Base-by-base conservation (phyloP, 2,888 invertebrate species). In the Netelia inedita region DNA sequence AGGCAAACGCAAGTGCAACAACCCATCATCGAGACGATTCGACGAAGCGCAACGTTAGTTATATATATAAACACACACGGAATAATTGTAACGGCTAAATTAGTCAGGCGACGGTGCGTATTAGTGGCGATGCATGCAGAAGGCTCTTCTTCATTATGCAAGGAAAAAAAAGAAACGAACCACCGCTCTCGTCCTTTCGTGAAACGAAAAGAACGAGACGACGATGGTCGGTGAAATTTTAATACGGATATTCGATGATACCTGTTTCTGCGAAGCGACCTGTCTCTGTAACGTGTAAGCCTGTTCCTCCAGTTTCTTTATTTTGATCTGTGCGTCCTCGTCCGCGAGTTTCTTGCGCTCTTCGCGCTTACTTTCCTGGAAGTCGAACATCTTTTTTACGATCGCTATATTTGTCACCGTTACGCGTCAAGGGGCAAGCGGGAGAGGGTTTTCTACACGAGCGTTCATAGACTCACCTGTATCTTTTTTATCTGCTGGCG, bases 271-370 rank as follows among this genome's bases (percentile, higher is more conserved):
- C 79, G 96, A 96, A 1, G 97, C 97, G 86, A 98, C 96, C 94
- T 98, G 98, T 92, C 98, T 98, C 94, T 98, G 98, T 63, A 99
- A 94, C 92, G 98, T 97, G 91, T 98, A 97, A 88, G 98, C 97
- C 92, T 98, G 98, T 89, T 99, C 99, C 92, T 99, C 99, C 71
- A 99, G 94, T 93, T 98, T 97, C 91, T 98, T 98, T 86, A 99
- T 98, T 94, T 98, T 98, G 69, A 98, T 96, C 79, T 98, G 94
- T 0, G 98, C 98, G 93, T 99, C 99, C 91, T 99, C 99, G 92
- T 99, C 99, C 0, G 98, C 98, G 68, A 98, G 94, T 89, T 98
- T 98, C 87, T 98, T 97, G 41, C 97, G 95, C 90, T 98, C 98
- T 93, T 98, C 98, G 2, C 98, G 96, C 93, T 99, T 98, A 91